These are phyloP conservation scores for Austrofundulus limnaeus DNA, from an alignment of 2,113 vertebrate genomes.

Conservation along the genomic window DNA sequence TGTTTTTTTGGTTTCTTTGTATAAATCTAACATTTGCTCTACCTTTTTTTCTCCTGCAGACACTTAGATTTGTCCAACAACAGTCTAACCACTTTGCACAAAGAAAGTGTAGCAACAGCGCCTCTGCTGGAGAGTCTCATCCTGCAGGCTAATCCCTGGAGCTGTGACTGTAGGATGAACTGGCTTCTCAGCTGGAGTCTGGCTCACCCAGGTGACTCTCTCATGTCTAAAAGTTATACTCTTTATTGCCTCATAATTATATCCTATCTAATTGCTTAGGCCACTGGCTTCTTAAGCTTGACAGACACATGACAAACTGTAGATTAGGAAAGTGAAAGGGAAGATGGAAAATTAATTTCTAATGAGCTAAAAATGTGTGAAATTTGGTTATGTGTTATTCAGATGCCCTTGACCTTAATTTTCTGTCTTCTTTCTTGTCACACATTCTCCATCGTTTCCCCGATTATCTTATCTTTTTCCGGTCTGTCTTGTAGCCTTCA, in stretches of 20 bases:
- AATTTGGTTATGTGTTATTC: slow-evolving; percentile 22
- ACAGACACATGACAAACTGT: neutral
- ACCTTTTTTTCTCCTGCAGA: slow-evolving; percentile 36
- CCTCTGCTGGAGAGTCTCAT: slow-evolving; percentile 87
- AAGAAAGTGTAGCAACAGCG: slow-evolving; percentile 75
- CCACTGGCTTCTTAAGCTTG: neutral
- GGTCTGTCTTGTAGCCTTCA: slow-evolving; percentile 40
- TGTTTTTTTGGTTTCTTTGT: neutral
- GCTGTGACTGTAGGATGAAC: slow-evolving; percentile 85
- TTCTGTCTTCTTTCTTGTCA: slow-evolving; percentile 32
- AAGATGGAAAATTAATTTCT: neutral
- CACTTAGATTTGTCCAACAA: slow-evolving; percentile 93
- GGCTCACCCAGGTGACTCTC: slow-evolving; percentile 78
- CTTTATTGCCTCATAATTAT: neutral
- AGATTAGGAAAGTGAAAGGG: neutral
- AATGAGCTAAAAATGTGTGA: neutral
- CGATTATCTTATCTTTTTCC: slow-evolving; percentile 23
- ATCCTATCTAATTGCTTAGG: neutral
- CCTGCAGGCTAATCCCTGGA: slow-evolving; percentile 90
- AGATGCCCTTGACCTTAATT: slow-evolving; percentile 15
- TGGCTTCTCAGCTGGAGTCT: slow-evolving; percentile 85
- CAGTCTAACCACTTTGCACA: slow-evolving; percentile 78
- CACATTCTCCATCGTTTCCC: slow-evolving; percentile 7
- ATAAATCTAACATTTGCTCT: slow-evolving; percentile 1
- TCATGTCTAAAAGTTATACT: neutral